A percentile compares a stretch with the other conserved stretches of the same genome.
Evolutionary conservation across 2,797 vertebrate genomes (phyloP).

Genomic region (Tapera naevia): DNA sequence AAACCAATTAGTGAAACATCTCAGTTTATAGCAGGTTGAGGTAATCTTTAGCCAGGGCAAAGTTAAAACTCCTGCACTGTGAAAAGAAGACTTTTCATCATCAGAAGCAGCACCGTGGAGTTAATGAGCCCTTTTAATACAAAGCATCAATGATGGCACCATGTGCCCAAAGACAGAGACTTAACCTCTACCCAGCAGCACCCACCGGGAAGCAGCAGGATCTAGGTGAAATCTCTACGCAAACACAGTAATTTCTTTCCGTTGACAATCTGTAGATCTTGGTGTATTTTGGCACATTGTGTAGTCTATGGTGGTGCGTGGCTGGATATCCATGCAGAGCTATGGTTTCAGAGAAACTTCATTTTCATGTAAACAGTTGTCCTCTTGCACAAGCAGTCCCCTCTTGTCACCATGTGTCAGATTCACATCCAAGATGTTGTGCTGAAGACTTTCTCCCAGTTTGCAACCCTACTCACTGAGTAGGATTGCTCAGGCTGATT

Average conservation of each 20-base stretch:
- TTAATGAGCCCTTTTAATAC: not conserved
- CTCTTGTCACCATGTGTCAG: not conserved
- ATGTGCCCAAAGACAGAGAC: not conserved
- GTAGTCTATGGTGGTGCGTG: fast-evolving
- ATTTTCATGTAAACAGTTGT: fast-evolving
- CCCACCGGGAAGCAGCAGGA: not conserved
- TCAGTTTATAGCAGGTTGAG: constrained; percentile 49
- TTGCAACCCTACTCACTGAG: not conserved
- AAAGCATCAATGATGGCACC: not conserved
- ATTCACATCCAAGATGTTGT: fast-evolving
- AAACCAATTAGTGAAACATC: constrained; percentile 65
- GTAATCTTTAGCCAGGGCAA: constrained; percentile 55
- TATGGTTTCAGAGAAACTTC: not conserved
- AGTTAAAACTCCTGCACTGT: constrained; percentile 33
- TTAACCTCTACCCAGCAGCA: not conserved
- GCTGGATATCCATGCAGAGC: fast-evolving
- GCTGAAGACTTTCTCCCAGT: not conserved
- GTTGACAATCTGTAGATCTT: not conserved
- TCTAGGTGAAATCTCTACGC: not conserved
- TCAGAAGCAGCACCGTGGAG: not conserved
- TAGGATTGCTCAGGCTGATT: not conserved
- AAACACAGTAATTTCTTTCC: not conserved
- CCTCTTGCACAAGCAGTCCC: not conserved
- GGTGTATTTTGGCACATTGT: fast-evolving
- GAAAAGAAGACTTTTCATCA: constrained; percentile 15